A percentile compares a stretch with the other conserved stretches of the same genome.
phyloP scores from a whole-genome alignment of 2,888 invertebrate species.

The Merodon equestris region DNA sequence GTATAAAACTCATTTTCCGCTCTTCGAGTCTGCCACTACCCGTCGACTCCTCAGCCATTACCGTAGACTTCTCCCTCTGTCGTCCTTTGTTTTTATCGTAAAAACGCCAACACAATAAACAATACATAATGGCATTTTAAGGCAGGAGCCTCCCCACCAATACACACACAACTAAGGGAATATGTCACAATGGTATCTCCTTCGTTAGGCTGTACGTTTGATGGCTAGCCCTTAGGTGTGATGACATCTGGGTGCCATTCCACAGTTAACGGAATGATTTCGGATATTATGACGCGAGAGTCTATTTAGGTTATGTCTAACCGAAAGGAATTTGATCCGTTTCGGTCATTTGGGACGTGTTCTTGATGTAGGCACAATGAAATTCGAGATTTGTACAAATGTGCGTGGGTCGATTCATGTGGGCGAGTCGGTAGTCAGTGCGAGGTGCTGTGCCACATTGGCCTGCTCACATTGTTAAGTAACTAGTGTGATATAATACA shows the following conservation, averaged over 20 bases:
- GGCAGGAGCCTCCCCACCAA: constrained; percentile 30
- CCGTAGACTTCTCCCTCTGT: background rate
- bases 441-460: constrained; percentile 4
- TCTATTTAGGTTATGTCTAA: constrained; percentile 55
- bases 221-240: constrained; percentile 38
- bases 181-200: constrained; percentile 19
- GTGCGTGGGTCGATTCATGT: background rate
- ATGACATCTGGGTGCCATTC: constrained; percentile 54
- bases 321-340: constrained; percentile 62
- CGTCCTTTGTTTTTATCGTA: constrained; percentile 3
- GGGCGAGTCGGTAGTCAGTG: too few species aligned
- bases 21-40: constrained; percentile 4
- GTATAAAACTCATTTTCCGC: constrained; percentile 29
- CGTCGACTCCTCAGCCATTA: background rate
- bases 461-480: constrained; percentile 50
- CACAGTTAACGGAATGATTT: constrained; percentile 57
- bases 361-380: constrained; percentile 53
- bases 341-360: constrained; percentile 34
- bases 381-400: constrained; percentile 46
- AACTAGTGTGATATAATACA: constrained; percentile 47
- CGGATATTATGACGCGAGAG: constrained; percentile 63
- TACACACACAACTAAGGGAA: constrained; percentile 31
- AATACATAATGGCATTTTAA: constrained; percentile 46
- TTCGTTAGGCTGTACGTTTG: constrained; percentile 1
- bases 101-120: constrained; percentile 39